These are phyloP conservation scores for Nematopogon swammerdamellus DNA, from an alignment of 2,888 invertebrate species.

Conservation along the genomic window DNA sequence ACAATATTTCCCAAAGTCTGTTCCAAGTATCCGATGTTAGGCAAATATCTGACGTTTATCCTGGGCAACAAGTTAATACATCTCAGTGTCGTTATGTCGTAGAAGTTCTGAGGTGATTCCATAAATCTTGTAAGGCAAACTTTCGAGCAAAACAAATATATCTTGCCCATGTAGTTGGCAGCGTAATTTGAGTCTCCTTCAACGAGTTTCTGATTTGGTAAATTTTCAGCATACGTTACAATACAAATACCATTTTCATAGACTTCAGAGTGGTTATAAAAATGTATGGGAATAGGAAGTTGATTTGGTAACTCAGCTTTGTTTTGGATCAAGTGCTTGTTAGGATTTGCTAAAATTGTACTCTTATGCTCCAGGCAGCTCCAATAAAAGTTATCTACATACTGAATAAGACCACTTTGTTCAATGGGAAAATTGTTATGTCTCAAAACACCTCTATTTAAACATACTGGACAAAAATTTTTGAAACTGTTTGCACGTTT, in stretches of 20 bases:
- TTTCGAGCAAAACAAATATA: slow-evolving; percentile 55
- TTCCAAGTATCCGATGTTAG: slow-evolving; percentile 59
- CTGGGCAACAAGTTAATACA: slow-evolving; percentile 28
- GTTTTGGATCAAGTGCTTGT: slow-evolving; percentile 23
- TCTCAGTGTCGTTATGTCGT: slow-evolving; percentile 38
- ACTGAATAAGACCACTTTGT: slow-evolving; percentile 56
- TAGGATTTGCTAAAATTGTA: slow-evolving; percentile 39
- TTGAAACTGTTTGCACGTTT: slow-evolving; percentile 45
- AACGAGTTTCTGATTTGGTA: slow-evolving; percentile 39
- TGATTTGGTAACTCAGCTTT: slow-evolving; percentile 35
- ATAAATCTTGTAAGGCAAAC: slow-evolving; percentile 53
- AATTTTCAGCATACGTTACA: slow-evolving; percentile 56
- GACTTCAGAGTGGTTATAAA: slow-evolving; percentile 30
- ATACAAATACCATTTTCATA: slow-evolving; percentile 58
- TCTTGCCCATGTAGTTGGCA: slow-evolving; percentile 40
- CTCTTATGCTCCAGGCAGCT: slow-evolving; percentile 53
- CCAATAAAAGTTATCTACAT: slow-evolving; percentile 56
- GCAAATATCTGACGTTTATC: slow-evolving; percentile 43
- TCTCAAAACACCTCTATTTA: slow-evolving; percentile 27
- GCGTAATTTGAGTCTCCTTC: slow-evolving; percentile 42
- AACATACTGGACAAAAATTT: slow-evolving; percentile 59
- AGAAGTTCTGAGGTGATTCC: slow-evolving; percentile 44
- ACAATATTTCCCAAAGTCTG: slow-evolving; percentile 54
- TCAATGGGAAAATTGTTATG: slow-evolving; percentile 45
- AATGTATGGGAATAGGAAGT: slow-evolving; percentile 43